Evolutionary conservation across 2,797 vertebrate species (phyloP), one percentile per base, ranked within the genome.

Genomic region (Perodicticus potto): DNA sequence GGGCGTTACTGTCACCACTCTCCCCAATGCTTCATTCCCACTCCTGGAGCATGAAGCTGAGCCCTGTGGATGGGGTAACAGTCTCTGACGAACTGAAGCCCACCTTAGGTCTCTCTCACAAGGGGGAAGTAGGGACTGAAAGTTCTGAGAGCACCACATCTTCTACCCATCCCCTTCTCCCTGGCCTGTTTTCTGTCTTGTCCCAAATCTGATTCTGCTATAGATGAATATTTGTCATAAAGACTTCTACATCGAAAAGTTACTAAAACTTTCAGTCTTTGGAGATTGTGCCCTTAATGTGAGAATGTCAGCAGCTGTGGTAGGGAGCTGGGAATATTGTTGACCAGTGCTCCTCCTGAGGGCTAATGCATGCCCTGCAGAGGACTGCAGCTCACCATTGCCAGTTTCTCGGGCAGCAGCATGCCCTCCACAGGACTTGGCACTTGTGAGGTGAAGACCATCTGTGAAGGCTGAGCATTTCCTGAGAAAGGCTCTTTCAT

Each of bases 21-120:
- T 1, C 49, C 9, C n/a, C 40, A 2, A 11, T 27, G 10, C 8
- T 0, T n/a, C 0, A 0, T 40, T 29, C 13, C 13, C 25, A 14
- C 59, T 3, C 59, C 29, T 29, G 45, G 19, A 67, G 32, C 20
- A 0, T 3, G 40, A 45, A 76, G 34, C 70, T 80, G 7, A 16
- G 59, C 34, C 27, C 16, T 8, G 1, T 0, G 1, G 8, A 40
- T 45, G 8, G 23, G 0, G 3, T 2, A 17, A 37, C 29, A 67
- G 8, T 19, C 22, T 27, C 85, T 84, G 65, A 14, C 34, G 49
- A 49, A 14, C 40, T 5, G 8, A 12, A 37, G 49, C 3, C 43
- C 0, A 23, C n/a, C 22, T 70, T 10, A 1, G 17, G 10, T 49
- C 55, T 49, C 11, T 2, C 45, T 19, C 37, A 67, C 27, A 10